Evolutionary conservation across 2,113 vertebrate genomes (phyloP).

Genomic region (Xiphorhynchus elegans): DNA sequence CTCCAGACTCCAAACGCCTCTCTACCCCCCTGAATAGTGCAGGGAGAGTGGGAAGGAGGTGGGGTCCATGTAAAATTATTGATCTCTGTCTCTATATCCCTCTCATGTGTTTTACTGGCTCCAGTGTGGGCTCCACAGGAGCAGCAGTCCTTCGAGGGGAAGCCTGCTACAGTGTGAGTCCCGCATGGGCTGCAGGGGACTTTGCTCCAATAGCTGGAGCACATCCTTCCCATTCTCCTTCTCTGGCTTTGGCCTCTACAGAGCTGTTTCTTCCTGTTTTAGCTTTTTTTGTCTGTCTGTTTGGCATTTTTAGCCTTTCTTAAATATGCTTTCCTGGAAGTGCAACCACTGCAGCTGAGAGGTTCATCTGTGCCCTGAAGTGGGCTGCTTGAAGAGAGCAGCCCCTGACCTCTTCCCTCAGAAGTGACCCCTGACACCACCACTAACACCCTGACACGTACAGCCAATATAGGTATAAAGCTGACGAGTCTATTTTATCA

Average conservation of each 20-base stretch:
- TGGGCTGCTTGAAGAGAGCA: not conserved
- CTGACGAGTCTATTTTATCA: not conserved
- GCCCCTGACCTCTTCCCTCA: not conserved
- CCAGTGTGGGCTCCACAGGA: not conserved
- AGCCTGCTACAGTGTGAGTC: not conserved
- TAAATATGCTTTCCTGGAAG: not conserved
- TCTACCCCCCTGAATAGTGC: accelerated
- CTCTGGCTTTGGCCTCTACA: not conserved
- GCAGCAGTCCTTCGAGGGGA: not conserved
- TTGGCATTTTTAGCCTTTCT: not conserved
- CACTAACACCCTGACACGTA: not conserved
- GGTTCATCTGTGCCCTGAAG: not conserved
- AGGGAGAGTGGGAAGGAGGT: accelerated
- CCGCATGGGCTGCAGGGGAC: accelerated
- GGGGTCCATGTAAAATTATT: not conserved
- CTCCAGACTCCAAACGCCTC: not conserved
- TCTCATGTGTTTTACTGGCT: not conserved
- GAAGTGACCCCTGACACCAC: not conserved
- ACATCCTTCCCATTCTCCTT: not conserved
- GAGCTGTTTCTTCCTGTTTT: not conserved
- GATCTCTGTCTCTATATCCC: not conserved
- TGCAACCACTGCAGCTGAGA: not conserved
- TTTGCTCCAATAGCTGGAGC: not conserved
- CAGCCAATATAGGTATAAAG: not conserved
- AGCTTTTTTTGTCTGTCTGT: not conserved